Evolutionary conservation across 2,797 vertebrate species (phyloP), one percentile per base, ranked within the genome.

Genomic region (Microctenopoma steveboyesi): DNA sequence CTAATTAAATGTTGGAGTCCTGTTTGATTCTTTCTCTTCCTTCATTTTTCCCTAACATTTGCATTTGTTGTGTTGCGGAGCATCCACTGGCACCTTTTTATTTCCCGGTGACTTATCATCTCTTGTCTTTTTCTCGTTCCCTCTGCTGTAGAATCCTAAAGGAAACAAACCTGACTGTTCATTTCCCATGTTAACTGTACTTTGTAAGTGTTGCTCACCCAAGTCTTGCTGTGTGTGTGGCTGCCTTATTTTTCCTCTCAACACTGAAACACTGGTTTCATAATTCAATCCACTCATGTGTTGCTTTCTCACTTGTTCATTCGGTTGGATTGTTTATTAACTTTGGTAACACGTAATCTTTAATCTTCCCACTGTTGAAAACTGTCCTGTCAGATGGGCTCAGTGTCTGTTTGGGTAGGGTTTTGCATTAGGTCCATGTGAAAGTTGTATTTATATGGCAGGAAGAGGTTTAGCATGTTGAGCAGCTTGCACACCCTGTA

Each of bases 121-220:
- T 83, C 81, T 88, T 87, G 64, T 79, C 80, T 86, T 16, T 80
- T 76, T 92, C 74, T 86, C 74, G 49, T 85, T 92, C 94, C 90
- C 92, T 94, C 94, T 93, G 93, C 81, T 96, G 86, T 97, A 97
- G 97, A 97, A 95, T 97, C 96, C 95, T 99, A 97, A 97, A 96
- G 95, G 95, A 93, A 85, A 77, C 83, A 95, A 95, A 88, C 88
- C 85, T 90, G 94, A 91, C 92, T 93, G 93, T 95, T 95, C 93
- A 92, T 96, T 96, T 94, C 94, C 94, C 94, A 87, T 93, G 95
- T 88, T 89, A 95, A 91, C 92, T 95, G 92, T 96, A 94, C 93
- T 95, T 97, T 97, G 97, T 98, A 97, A 97, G 97, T 97, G 91
- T 88, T 89, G 75, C 78, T 86, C 74, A 83, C 54, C 79, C 45